Conservation (phyloP, 2,113 vertebrate genomes). For the Ailuropoda melanoleuca region DNA sequence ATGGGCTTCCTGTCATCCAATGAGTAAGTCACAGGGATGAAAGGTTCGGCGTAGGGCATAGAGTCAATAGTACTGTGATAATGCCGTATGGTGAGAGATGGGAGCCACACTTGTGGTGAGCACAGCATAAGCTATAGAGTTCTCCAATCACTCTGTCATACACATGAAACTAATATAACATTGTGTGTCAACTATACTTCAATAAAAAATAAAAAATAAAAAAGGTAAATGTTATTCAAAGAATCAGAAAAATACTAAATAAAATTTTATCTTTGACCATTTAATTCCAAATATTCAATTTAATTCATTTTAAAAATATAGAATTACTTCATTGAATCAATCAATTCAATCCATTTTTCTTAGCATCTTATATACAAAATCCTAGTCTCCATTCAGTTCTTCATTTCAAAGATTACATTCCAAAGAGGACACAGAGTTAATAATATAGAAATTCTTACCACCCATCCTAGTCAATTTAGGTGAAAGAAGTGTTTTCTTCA, state of each 20-base stretch:
- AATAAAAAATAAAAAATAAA: not conserved
- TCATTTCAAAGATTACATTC: slow-evolving; percentile 24
- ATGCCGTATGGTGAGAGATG: not conserved
- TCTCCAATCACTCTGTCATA: not conserved
- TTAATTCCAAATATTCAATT: slow-evolving; percentile 42
- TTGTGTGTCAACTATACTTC: not conserved
- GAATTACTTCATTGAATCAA: not conserved
- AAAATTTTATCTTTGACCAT: not conserved
- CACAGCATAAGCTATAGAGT: not conserved
- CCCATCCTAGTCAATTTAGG: not conserved
- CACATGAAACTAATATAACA: not conserved
- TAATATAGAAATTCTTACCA: not conserved
- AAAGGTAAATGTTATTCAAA: not conserved
- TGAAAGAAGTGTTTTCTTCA: not conserved
- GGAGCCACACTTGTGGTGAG: not conserved
- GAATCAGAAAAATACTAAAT: not conserved
- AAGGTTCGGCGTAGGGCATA: not conserved
- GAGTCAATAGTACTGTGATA: not conserved
- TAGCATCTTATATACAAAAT: not conserved
- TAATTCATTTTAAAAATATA: not conserved
- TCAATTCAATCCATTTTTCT: not conserved
- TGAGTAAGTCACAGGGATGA: not conserved
- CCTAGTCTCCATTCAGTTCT: not conserved
- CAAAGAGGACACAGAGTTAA: not conserved
- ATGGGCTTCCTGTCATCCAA: not conserved